Conservation (phyloP, 2,888 invertebrate species). For the Epistrophe grossulariae region DNA sequence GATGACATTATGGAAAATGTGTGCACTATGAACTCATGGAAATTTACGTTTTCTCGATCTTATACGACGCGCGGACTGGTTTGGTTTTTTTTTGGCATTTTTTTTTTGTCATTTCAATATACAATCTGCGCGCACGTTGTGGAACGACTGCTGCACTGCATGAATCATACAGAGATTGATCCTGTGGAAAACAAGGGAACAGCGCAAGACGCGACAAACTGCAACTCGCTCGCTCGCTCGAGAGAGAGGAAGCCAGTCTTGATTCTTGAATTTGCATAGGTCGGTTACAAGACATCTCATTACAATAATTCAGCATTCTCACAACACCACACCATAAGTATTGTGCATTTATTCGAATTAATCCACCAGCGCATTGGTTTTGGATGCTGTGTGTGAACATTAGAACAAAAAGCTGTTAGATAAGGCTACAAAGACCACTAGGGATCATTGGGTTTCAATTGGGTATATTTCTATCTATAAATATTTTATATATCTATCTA, state of each 20-base stretch:
- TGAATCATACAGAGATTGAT: conserved; percentile 71
- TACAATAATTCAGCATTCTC: conserved; percentile 74
- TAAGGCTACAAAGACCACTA: conserved; percentile 59
- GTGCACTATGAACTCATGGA: conserved; percentile 76
- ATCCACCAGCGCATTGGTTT: conserved; percentile 70
- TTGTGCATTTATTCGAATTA: conserved; percentile 73
- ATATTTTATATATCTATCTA: too few relatives aligned
- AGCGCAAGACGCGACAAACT: conserved; percentile 7
- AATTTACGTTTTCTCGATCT: conserved; percentile 66
- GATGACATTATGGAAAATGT: conserved; percentile 76
- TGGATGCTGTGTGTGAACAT: conserved; percentile 57
- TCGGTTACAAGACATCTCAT: conserved; percentile 75
- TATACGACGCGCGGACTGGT: neutral
- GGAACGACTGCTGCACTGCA: conserved; percentile 62
- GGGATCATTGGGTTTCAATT: conserved; percentile 68
- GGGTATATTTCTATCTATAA: conserved; percentile 5
- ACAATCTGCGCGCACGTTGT: conserved; percentile 45
- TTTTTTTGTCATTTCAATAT: conserved; percentile 36
- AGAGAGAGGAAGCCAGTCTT: conserved; percentile 29
- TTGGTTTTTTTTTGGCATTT: neutral
- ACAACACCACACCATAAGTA: conserved; percentile 64
- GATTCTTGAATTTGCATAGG: conserved; percentile 67
- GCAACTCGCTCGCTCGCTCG: neutral
- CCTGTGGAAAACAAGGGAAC: conserved; percentile 19
- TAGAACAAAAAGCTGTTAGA: conserved; percentile 55